Evolutionary conservation across 1,140 invertebrate genomes (phyloP).

Genomic region (Eulimnadia texana): DNA sequence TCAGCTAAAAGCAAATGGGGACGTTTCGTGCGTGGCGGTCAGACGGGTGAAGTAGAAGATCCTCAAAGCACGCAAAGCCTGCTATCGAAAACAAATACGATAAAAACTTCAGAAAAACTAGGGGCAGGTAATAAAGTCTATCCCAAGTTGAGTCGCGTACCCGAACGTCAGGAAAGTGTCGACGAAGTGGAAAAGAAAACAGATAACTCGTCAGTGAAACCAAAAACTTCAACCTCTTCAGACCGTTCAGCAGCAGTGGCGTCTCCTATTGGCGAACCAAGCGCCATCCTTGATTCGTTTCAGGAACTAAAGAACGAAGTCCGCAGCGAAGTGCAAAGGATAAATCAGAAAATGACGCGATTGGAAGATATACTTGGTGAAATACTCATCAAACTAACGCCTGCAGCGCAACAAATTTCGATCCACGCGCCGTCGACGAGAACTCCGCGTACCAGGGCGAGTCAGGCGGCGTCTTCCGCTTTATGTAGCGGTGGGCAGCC

Average conservation of each 20-base stretch:
- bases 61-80: too few relatives aligned
- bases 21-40: constrained; percentile 55
- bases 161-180: constrained; percentile 8
- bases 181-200: too few relatives aligned
- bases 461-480: too few relatives aligned
- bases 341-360: constrained; percentile 11
- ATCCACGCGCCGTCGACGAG: neutral
- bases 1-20: constrained; percentile 53
- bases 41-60: constrained; percentile 21
- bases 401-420: too few relatives aligned
- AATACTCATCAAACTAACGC: constrained; percentile 8
- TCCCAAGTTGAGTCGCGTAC: constrained; percentile 39
- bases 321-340: constrained; percentile 10
- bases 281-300: constrained; percentile 7
- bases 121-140: constrained; percentile 52
- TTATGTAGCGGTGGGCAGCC: too few relatives aligned
- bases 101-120: too few relatives aligned
- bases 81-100: too few relatives aligned
- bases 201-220: too few relatives aligned
- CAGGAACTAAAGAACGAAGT: constrained; percentile 10
- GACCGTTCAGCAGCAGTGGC: neutral
- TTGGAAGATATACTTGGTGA: constrained; percentile 11
- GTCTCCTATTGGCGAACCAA: neutral
- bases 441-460: too few relatives aligned
- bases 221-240: too few relatives aligned